Evolutionary conservation across 2,113 vertebrate genomes (phyloP).

Genomic region (Phasianus colchicus): DNA sequence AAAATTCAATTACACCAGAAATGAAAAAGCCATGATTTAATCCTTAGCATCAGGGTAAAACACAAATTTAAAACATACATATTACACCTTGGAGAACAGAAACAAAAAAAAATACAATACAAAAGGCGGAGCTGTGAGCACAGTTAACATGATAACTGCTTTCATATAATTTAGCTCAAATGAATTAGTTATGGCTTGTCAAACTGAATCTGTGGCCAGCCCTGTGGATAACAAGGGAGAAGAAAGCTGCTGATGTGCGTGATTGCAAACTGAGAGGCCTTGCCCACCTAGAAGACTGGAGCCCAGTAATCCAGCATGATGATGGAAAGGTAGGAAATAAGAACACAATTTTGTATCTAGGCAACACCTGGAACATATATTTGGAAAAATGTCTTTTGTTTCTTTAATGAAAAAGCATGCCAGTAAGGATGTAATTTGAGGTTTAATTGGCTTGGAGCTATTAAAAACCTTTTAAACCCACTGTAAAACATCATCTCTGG

Average conservation of each 20-base stretch:
- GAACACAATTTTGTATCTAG: slow-evolving; percentile 21
- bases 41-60: not conserved
- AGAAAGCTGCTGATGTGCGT: not conserved
- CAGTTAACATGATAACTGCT: slow-evolving; percentile 15
- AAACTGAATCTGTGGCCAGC: not conserved
- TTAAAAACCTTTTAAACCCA: not conserved
- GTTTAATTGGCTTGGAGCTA: not conserved
- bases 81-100: not conserved
- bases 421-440: not conserved
- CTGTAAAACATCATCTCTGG: not conserved
- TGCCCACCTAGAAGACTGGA: not conserved
- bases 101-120: not conserved
- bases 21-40: slow-evolving; percentile 9
- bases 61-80: not conserved
- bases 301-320: slow-evolving; percentile 8
- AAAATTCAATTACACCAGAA: slow-evolving; percentile 34
- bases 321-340: not conserved
- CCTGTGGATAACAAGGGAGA: not conserved
- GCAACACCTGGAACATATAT: not conserved
- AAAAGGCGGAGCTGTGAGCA: not conserved
- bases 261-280: not conserved
- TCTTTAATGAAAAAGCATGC: slow-evolving; percentile 2
- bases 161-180: slow-evolving; percentile 17
- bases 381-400: not conserved
- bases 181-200: slow-evolving; percentile 51